These are phyloP conservation scores for Numenius arquata DNA, from an alignment of 2,113 vertebrate species.

Conservation along the genomic window DNA sequence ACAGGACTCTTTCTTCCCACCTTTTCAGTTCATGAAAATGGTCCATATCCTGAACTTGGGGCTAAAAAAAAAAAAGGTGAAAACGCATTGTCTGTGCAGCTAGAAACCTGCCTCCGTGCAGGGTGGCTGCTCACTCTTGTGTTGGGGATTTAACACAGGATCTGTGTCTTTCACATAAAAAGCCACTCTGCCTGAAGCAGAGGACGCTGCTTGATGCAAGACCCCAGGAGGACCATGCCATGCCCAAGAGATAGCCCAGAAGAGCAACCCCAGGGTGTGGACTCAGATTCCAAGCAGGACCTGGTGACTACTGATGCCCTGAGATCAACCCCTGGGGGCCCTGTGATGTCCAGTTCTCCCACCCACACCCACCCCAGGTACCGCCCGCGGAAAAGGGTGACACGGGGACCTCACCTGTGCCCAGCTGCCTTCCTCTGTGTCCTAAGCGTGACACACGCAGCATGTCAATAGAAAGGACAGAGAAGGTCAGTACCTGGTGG, in stretches of 20 bases:
- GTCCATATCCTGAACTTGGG: not conserved
- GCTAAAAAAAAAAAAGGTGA: not conserved
- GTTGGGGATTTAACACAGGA: not conserved
- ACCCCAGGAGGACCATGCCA: not conserved
- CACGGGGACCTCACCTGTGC: slow-evolving; percentile 88
- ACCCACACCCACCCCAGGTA: not conserved
- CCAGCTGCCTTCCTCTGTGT: slow-evolving; percentile 97
- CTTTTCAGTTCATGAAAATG: not conserved
- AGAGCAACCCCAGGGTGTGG: not conserved
- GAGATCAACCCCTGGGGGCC: not conserved
- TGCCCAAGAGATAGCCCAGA: not conserved
- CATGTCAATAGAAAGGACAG: slow-evolving; percentile 77
- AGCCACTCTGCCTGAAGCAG: not conserved
- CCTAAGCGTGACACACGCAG: slow-evolving; percentile 81
- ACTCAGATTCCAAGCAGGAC: not conserved
- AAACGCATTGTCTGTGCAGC: not conserved
- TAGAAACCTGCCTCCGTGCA: not conserved
- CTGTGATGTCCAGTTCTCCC: not conserved
- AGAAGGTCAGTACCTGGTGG: slow-evolving; percentile 29
- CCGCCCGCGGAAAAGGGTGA: fast-evolving
- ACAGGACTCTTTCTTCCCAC: not conserved
- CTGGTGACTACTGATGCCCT: not conserved
- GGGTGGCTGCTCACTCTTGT: not conserved
- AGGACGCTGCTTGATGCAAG: not conserved
- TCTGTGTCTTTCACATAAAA: not conserved